Evolutionary conservation across 2,797 vertebrate species (phyloP), one percentile per base, ranked within the genome.

Genomic region (Lophius americanus): DNA sequence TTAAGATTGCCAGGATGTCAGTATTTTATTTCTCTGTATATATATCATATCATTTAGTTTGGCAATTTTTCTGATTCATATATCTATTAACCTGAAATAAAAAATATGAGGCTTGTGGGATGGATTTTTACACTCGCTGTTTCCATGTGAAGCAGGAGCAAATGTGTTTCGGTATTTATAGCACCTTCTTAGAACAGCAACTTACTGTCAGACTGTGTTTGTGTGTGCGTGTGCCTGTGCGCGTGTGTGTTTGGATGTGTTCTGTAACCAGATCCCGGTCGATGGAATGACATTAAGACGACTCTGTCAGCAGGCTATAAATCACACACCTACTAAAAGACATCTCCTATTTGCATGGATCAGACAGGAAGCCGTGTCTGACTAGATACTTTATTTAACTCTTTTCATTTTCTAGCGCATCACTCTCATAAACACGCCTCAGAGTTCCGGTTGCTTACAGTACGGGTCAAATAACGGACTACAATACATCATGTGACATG

Each of bases 131-230:
- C 70, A 41, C 50, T 23, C 33, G 63, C 54, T 11, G 57, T 52
- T 73, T 74, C 62, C 32, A 57, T 70, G 70, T 53, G 51, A 82
- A 47, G 79, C 66, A 62, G 64, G 33, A 78, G 69, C 78, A 81
- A 71, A 84, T 84, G 71, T 76, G 60, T 64, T 56, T 71, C 62
- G 76, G 77, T 93, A 94, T 94, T 92, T 93, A 90, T 93, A 93
- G 91, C 75, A 81, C 64, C 78, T 78, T 78, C 91, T 91, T 91
- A 89, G 91, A 88, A 83, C 82, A 82, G 89, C 89, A 91, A 85
- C 83, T 86, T 83, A 85, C 76, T 88, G 85, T 80, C 89, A 90
- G 66, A 77, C 10, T 86, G 88, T 85, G 86, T 87, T 80, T 79
- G 71, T 74, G 72, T 70, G 8, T 56, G 12, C 54, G 71, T 73